phyloP scores from a whole-genome alignment of 2,797 vertebrate species.

The Myotis vivesi region DNA sequence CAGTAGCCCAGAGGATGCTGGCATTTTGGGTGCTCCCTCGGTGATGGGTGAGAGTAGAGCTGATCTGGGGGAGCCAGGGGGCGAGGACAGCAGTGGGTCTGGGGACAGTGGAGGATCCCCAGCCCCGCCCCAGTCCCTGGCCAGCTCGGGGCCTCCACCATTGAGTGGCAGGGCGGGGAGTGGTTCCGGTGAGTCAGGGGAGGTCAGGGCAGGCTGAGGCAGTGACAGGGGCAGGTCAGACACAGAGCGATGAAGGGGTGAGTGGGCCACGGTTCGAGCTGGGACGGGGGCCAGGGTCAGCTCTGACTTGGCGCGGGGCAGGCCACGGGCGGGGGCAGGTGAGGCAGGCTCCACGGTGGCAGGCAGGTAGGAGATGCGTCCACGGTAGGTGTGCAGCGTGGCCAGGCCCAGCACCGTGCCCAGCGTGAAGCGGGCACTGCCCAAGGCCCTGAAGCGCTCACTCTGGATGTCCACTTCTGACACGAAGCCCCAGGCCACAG shows the following conservation, averaged over 20 bases:
- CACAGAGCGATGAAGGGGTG: conserved; percentile 89
- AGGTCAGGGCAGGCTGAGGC: conserved; percentile 74
- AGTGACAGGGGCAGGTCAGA: conserved; percentile 86
- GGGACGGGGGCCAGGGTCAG: conserved; percentile 85
- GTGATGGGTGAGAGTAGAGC: conserved; percentile 45
- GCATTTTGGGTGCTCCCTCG: not conserved
- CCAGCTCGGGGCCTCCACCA: conserved; percentile 77
- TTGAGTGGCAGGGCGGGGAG: conserved; percentile 77
- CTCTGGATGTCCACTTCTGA: conserved; percentile 96
- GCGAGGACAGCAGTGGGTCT: conserved; percentile 48
- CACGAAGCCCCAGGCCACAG: conserved; percentile 95
- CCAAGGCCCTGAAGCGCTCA: conserved; percentile 93
- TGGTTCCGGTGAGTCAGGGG: conserved; percentile 79
- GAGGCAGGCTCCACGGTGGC: conserved; percentile 83
- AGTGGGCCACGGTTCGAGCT: conserved; percentile 75
- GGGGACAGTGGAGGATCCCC: conserved; percentile 69
- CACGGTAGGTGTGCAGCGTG: conserved; percentile 92
- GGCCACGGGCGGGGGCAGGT: conserved; percentile 85
- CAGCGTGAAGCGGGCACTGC: conserved; percentile 93
- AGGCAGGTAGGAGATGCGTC: conserved; percentile 92
- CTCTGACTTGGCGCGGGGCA: conserved; percentile 91
- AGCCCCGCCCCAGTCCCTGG: conserved; percentile 78
- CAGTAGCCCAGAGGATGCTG: conserved; percentile 29
- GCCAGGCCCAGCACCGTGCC: conserved; percentile 92
- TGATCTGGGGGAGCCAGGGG: conserved; percentile 26